A percentile compares a stretch with the other conserved stretches of the same genome.
Evolutionary conservation across 2,113 vertebrate species (phyloP).

Genomic region (Glaucomys volans): DNA sequence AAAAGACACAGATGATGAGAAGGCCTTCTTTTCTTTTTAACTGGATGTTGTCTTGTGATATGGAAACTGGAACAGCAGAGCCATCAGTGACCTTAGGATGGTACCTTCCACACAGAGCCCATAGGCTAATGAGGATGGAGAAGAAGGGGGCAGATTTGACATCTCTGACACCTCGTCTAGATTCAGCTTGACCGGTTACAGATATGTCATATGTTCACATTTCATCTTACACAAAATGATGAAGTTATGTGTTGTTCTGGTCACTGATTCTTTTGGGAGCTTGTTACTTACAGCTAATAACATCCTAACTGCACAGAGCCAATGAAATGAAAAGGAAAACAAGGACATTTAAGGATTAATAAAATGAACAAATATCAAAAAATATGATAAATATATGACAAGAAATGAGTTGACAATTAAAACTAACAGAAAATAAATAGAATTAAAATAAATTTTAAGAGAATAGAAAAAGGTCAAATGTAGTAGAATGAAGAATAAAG

Average conservation of each 20-base stretch:
- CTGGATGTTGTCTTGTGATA: background rate
- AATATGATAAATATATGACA: background rate
- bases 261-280: background rate
- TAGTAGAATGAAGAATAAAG: constrained; percentile 30
- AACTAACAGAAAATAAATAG: constrained; percentile 36
- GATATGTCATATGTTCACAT: background rate
- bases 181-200: background rate
- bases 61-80: background rate
- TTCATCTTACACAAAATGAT: background rate
- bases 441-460: constrained; percentile 29
- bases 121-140: background rate
- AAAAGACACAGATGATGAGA: constrained; percentile 2
- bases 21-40: background rate
- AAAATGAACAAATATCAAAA: constrained; percentile 32
- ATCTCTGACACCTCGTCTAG: background rate
- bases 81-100: background rate
- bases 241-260: background rate
- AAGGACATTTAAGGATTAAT: background rate
- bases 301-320: background rate
- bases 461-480: background rate
- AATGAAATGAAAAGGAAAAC: background rate
- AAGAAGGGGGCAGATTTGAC: background rate
- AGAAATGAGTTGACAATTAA: background rate
- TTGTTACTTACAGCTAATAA: background rate
- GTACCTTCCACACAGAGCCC: background rate